These are phyloP conservation scores for Bambusicola thoracicus DNA, from an alignment of 2,113 vertebrate genomes.

Conservation along the genomic window DNA sequence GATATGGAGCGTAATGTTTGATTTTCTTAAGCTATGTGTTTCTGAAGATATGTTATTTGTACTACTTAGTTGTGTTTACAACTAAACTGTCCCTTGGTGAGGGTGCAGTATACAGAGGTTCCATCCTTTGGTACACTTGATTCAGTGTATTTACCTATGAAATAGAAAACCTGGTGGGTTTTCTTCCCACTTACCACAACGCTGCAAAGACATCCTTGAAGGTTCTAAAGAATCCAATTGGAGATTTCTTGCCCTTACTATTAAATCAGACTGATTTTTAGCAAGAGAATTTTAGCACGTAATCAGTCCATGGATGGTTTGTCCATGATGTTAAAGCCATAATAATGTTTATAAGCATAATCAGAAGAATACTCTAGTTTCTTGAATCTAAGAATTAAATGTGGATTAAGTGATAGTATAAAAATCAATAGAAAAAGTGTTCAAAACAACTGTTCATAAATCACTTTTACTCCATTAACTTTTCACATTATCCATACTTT, in stretches of 20 bases:
- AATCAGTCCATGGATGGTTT: not conserved
- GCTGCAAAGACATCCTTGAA: not conserved
- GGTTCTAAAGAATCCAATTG: not conserved
- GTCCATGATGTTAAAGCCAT: not conserved
- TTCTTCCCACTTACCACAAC: not conserved
- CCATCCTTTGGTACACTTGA: not conserved
- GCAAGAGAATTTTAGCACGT: not conserved
- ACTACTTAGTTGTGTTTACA: not conserved
- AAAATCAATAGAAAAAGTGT: not conserved
- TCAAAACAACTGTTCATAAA: not conserved
- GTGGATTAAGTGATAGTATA: not conserved
- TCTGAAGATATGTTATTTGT: not conserved
- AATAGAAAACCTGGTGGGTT: not conserved
- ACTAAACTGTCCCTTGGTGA: not conserved
- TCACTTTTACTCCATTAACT: not conserved
- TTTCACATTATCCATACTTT: not conserved
- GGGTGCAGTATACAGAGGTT: not conserved
- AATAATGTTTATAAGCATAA: not conserved
- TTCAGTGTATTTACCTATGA: not conserved
- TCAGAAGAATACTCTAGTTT: not conserved
- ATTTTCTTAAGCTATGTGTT: not conserved
- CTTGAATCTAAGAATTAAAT: not conserved
- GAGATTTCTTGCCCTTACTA: not conserved
- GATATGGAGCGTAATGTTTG: not conserved
- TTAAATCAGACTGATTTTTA: not conserved